phyloP scores from a whole-genome alignment of 1,140 invertebrate species.

The Colletes gigas region DNA sequence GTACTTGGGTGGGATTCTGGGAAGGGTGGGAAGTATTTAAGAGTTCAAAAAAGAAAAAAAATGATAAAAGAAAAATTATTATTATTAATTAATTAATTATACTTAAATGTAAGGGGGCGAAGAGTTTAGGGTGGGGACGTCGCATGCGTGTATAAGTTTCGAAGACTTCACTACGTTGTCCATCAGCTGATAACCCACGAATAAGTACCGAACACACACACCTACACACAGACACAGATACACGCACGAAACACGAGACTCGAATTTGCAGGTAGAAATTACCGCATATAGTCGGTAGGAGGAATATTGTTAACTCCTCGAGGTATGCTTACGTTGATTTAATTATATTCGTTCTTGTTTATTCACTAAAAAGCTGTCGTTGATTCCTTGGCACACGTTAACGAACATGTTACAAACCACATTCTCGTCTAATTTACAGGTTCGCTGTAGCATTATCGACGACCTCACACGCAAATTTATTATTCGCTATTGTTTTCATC shows the following conservation, averaged over 20 bases:
- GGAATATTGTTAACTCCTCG: too few relatives aligned
- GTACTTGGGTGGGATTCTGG: slow-evolving; percentile 47
- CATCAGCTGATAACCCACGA: neutral
- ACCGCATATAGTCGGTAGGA: too few relatives aligned
- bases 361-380: too few relatives aligned
- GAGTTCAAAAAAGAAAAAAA: slow-evolving; percentile 70
- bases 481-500: too few relatives aligned
- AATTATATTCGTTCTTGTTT: too few relatives aligned
- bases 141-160: slow-evolving; percentile 53
- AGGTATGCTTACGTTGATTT: too few relatives aligned
- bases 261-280: too few relatives aligned
- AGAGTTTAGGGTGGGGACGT: neutral
- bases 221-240: neutral
- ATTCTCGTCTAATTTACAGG: too few relatives aligned
- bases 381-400: too few relatives aligned
- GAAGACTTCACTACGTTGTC: slow-evolving; percentile 23
- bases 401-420: too few relatives aligned
- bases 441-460: too few relatives aligned
- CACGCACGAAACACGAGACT: neutral
- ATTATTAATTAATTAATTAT: slow-evolving; percentile 34
- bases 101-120: slow-evolving; percentile 1
- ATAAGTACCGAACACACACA: neutral
- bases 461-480: too few relatives aligned
- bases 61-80: slow-evolving; percentile 57
- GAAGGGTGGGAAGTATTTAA: slow-evolving; percentile 65